phyloP scores from a whole-genome alignment of 2,888 invertebrate species.

The Drosophila gaucha region DNA sequence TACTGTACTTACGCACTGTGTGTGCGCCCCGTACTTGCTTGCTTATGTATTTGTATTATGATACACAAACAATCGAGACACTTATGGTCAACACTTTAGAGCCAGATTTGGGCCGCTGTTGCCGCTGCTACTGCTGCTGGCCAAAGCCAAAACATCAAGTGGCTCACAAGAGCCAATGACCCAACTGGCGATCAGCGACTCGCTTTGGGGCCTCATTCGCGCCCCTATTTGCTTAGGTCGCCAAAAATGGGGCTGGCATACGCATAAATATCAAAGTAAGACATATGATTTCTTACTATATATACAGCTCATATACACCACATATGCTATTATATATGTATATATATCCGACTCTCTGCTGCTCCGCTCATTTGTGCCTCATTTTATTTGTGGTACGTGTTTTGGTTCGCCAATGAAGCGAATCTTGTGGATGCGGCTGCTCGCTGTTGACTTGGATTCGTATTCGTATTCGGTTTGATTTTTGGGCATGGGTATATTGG shows the following conservation, averaged over 20 bases:
- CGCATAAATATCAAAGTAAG: slow-evolving; percentile 75
- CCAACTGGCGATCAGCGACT: slow-evolving; percentile 62
- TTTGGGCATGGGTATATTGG: slow-evolving; percentile 27
- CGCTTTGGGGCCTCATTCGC: slow-evolving; percentile 66
- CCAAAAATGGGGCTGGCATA: slow-evolving; percentile 78
- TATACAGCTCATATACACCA: slow-evolving; percentile 25
- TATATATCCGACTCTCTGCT: slow-evolving; percentile 41
- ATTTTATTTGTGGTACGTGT: slow-evolving; percentile 76
- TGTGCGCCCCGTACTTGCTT: slow-evolving; percentile 41
- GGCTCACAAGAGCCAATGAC: slow-evolving; percentile 75
- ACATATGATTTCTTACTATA: slow-evolving; percentile 77
- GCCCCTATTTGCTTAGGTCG: slow-evolving; percentile 81
- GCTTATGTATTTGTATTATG: slow-evolving; percentile 67
- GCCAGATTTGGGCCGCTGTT: slow-evolving; percentile 73
- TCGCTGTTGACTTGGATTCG: slow-evolving; percentile 21
- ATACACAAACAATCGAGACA: slow-evolving; percentile 79
- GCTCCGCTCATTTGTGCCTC: slow-evolving; percentile 69
- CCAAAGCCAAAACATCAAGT: slow-evolving; percentile 62
- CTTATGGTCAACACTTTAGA: slow-evolving; percentile 82
- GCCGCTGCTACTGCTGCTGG: not conserved
- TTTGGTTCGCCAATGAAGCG: slow-evolving; percentile 54
- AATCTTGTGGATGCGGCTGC: slow-evolving; percentile 29
- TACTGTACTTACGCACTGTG: slow-evolving; percentile 83
- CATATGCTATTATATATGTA: slow-evolving; percentile 19
- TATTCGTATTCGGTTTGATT: slow-evolving; percentile 29